Conservation (phyloP, 2,113 vertebrate genomes). For the Caracal caracal region DNA sequence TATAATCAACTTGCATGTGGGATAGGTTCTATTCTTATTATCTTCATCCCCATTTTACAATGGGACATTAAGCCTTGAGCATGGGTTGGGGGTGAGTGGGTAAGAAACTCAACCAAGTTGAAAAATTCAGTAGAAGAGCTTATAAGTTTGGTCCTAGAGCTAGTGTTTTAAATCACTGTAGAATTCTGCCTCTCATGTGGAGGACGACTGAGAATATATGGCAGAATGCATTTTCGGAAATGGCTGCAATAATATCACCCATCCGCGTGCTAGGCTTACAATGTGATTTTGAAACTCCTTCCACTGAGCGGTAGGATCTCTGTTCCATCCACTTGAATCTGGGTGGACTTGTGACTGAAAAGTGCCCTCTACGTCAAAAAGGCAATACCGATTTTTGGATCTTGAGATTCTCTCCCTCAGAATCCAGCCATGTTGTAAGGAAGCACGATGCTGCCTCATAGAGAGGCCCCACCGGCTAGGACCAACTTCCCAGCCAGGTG, state of each 20-base stretch:
- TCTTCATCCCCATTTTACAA: not conserved
- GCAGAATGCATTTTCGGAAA: not conserved
- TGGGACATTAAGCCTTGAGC: not conserved
- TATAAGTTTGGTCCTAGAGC: not conserved
- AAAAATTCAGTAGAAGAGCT: not conserved
- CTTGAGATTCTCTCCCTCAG: not conserved
- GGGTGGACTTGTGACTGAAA: not conserved
- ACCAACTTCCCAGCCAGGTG: accelerated
- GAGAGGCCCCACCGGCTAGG: not conserved
- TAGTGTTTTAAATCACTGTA: not conserved
- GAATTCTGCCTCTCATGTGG: not conserved
- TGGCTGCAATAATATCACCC: not conserved
- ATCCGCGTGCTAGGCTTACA: not conserved
- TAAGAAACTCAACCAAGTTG: not conserved
- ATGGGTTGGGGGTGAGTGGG: not conserved
- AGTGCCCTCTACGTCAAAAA: not conserved
- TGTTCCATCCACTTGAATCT: not conserved
- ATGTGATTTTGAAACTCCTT: not conserved
- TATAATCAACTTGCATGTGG: not conserved
- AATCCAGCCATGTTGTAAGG: not conserved
- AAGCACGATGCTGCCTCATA: not conserved
- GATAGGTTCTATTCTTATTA: not conserved
- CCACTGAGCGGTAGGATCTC: not conserved
- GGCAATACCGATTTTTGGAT: not conserved
- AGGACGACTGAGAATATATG: not conserved